Base-by-base conservation (phyloP, 2,113 vertebrate genomes). In the Amphiprion percula region DNA sequence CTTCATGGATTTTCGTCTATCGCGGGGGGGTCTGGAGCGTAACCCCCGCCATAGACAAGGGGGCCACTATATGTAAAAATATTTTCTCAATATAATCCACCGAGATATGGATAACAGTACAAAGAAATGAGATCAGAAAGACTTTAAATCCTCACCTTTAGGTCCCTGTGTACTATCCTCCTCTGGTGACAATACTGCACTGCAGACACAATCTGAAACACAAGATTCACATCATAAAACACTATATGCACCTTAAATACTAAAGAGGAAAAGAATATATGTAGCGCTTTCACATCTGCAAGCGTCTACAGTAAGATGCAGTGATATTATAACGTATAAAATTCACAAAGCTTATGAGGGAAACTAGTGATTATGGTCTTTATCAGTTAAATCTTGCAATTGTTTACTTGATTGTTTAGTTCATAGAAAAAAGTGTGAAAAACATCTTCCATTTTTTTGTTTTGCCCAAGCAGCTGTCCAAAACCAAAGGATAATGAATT, bases 141-240 rank as follows among this genome's bases (percentile, higher is more conserved):
- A 61, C 30, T 33, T 33, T 4, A 21, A 39, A 64, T 52, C 10
- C 74, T 85, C 68, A 99, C 98, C 96, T 99, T 99, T 15, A 99
- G 96, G 91, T 99, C 98, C 83, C 98, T 95, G 89, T 99, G 98
- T 88, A 99, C 98, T 92, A 99, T 99, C 91, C 94, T 96, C 80
- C 97, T 97, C 83, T 99, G 98, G 92, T 99, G 98, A 86, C 98
- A 99, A 91, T 98, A 99, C 91, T 99, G 97, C 78, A 99, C 98
- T 79, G 98, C 98, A 91, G 98, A 99, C 33, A 99, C 98, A 86
- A 99, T 99, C 98, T 99, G 94, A 91, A 97, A 96, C 80, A 93
- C 53, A 92, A 14, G 16, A 75, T 14, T 85, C 14, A 55, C 21
- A 44, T 66, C 4, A 39, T 28, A 12, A 1, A 16, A 53, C 46